Evolutionary conservation across 2,113 vertebrate species (phyloP).

Genomic region (Brachypodius melanocephalos): DNA sequence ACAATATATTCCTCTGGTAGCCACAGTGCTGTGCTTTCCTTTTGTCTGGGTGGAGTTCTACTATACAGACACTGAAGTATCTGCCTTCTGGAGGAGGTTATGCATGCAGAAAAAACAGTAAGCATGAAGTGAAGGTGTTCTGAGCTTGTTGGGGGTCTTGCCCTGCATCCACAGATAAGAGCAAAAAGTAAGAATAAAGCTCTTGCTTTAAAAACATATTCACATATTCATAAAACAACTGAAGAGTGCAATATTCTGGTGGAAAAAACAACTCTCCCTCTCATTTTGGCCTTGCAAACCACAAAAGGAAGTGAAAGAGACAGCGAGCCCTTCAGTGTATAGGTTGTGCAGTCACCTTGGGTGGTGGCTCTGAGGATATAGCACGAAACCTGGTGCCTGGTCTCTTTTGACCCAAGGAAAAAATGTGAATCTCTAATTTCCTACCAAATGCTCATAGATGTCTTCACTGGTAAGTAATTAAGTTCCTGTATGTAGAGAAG

Average conservation of each 20-base stretch:
- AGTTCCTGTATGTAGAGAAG: background rate
- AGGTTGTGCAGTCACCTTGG: background rate
- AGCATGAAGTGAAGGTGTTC: background rate
- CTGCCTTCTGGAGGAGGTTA: background rate
- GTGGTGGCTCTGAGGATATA: background rate
- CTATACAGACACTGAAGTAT: background rate
- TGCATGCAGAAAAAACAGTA: background rate
- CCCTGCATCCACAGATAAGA: too few relatives aligned
- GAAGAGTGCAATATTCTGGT: background rate
- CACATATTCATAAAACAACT: background rate
- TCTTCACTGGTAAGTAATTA: conserved; percentile 25
- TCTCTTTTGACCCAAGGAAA: background rate
- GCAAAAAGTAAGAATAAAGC: background rate
- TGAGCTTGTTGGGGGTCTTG: background rate
- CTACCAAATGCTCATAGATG: background rate
- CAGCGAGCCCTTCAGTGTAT: background rate
- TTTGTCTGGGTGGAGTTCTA: background rate
- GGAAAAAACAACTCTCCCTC: background rate
- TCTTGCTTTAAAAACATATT: background rate
- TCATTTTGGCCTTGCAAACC: background rate
- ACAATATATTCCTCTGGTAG: background rate
- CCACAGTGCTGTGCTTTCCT: background rate
- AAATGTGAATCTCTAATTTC: background rate
- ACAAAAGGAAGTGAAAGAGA: conserved; percentile 48
- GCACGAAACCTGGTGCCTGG: background rate